phyloP scores from a whole-genome alignment of 2,797 vertebrate genomes.

The Hypotaenidia okinawae region DNA sequence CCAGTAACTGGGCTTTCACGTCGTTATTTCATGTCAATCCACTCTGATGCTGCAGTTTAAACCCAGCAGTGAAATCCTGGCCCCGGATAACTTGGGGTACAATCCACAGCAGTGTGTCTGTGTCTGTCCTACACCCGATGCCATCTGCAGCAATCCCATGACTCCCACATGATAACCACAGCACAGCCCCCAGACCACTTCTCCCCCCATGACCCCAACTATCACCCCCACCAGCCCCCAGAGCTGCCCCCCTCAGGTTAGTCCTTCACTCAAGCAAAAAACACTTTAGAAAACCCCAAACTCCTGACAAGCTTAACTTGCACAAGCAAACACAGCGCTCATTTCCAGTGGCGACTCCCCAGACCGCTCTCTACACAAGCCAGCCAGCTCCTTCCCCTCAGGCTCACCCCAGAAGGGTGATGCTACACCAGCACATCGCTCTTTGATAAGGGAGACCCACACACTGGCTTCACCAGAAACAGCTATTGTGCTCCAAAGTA shows the following conservation, averaged over 20 bases:
- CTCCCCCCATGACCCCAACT: background rate
- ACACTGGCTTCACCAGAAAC: background rate
- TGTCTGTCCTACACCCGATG: rapidly evolving
- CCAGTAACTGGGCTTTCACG: background rate
- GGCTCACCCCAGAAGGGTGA: background rate
- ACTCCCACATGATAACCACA: rapidly evolving
- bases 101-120: background rate
- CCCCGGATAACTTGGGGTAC: rapidly evolving
- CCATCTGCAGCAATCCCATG: rapidly evolving
- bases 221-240: background rate
- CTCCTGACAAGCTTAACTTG: background rate
- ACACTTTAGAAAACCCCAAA: background rate
- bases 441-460: background rate
- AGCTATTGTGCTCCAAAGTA: background rate
- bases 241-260: background rate
- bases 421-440: background rate
- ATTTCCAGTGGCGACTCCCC: background rate
- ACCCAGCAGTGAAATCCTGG: background rate
- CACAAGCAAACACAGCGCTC: background rate
- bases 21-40: rapidly evolving
- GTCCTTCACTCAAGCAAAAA: background rate
- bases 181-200: background rate
- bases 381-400: background rate
- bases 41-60: background rate
- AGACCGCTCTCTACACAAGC: background rate